phyloP scores from a whole-genome alignment of 2,888 invertebrate genomes.

The Diadegma fenestrale region DNA sequence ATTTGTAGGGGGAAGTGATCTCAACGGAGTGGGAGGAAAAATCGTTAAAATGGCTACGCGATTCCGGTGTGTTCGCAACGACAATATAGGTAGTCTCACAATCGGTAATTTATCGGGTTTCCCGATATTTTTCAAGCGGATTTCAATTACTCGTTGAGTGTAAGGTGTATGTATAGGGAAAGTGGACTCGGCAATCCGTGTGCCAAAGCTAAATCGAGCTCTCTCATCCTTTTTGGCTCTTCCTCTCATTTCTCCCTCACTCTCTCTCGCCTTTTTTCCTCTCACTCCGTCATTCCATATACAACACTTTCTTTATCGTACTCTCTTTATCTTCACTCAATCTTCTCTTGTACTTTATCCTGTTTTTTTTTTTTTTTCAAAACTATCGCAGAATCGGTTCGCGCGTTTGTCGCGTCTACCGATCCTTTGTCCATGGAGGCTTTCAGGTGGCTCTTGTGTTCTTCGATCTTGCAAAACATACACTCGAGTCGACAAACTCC shows the following conservation, averaged over 20 bases:
- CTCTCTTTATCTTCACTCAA: constrained; percentile 54
- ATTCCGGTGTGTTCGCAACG: constrained; percentile 68
- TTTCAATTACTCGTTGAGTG: constrained; percentile 80
- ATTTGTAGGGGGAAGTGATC: background rate
- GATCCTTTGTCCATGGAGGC: constrained; percentile 43
- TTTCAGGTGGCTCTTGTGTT: constrained; percentile 49
- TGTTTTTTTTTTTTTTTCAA: constrained; percentile 13
- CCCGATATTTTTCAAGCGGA: constrained; percentile 70
- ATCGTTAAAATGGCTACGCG: background rate
- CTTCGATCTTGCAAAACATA: constrained; percentile 65
- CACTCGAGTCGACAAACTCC: constrained; percentile 67
- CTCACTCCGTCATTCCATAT: constrained; percentile 39
- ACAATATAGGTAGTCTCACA: constrained; percentile 67
- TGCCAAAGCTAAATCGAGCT: constrained; percentile 76
- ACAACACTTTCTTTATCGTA: constrained; percentile 32
- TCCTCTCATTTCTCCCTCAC: constrained; percentile 24
- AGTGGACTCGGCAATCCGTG: constrained; percentile 71
- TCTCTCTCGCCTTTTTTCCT: constrained; percentile 38
- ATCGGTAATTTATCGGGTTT: constrained; percentile 77
- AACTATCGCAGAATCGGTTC: constrained; percentile 39
- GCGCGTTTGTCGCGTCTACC: constrained; percentile 30
- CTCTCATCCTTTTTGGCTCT: constrained; percentile 51
- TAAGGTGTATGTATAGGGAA: constrained; percentile 31
- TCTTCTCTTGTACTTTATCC: constrained; percentile 35
- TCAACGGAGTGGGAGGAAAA: background rate